A percentile compares a stretch with the other conserved stretches of the same genome.
Conservation (phyloP, 2,113 vertebrate genomes). For the Elaphurus davidianus region DNA sequence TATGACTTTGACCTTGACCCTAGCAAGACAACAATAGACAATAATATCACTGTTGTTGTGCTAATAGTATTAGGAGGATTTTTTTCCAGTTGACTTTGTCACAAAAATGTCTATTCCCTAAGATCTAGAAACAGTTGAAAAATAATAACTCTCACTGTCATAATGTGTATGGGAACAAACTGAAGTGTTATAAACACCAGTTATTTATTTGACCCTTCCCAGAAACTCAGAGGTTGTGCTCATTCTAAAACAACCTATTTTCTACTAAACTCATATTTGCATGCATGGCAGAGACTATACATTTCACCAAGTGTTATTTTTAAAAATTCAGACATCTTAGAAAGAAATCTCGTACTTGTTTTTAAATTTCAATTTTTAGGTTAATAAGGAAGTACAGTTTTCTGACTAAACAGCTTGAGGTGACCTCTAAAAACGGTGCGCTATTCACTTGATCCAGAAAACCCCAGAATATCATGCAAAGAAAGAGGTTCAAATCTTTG, state of each 20-base stretch:
- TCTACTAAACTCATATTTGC: not conserved
- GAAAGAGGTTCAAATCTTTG: not conserved
- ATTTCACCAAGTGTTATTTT: constrained; percentile 2
- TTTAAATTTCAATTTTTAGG: not conserved
- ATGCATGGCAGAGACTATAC: not conserved
- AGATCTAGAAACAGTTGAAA: not conserved
- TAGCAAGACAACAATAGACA: not conserved
- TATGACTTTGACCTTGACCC: not conserved
- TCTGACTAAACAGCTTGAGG: not conserved
- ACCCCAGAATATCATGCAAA: not conserved
- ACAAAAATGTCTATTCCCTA: not conserved
- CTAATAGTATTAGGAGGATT: not conserved
- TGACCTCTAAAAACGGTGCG: not conserved
- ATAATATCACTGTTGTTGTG: not conserved
- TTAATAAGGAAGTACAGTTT: not conserved
- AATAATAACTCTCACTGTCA: not conserved
- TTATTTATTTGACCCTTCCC: not conserved
- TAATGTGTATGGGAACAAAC: not conserved
- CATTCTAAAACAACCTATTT: constrained; percentile 1
- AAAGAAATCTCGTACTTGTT: not conserved
- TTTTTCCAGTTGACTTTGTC: not conserved
- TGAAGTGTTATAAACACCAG: not conserved
- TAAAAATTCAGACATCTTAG: not conserved
- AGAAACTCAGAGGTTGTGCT: not conserved
- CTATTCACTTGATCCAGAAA: not conserved